Conservation (phyloP, 2,888 invertebrate species). For the Conops quadrifasciatus region DNA sequence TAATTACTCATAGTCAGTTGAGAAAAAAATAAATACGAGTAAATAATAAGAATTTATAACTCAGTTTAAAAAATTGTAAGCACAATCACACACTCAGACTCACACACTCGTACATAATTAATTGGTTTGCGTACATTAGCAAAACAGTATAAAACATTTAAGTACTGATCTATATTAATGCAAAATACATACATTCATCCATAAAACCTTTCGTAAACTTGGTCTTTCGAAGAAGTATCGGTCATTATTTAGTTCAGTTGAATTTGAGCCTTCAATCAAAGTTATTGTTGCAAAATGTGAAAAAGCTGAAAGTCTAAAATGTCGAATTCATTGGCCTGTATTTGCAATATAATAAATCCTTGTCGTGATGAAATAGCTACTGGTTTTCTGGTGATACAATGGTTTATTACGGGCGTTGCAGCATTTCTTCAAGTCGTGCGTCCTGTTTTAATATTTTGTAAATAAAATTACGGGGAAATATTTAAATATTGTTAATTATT, state of each 20-base stretch:
- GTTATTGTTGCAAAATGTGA: not conserved
- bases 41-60: not conserved
- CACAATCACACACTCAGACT: too few species aligned
- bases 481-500: not conserved
- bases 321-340: constrained; percentile 54
- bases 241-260: constrained; percentile 18
- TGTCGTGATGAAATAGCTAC: constrained; percentile 58
- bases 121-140: too few species aligned
- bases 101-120: too few species aligned
- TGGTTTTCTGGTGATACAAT: constrained; percentile 56
- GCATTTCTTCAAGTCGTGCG: constrained; percentile 55
- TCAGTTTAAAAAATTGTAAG: not conserved
- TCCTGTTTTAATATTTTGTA: constrained; percentile 54
- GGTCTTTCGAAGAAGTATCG: not conserved
- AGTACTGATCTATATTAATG: too few species aligned
- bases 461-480: constrained; percentile 38
- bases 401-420: constrained; percentile 57
- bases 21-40: not conserved
- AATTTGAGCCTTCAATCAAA: constrained; percentile 9
- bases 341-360: constrained; percentile 60
- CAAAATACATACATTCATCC: not conserved
- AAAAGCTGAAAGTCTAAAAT: constrained; percentile 25
- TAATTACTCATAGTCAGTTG: not conserved
- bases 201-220: constrained; percentile 9
- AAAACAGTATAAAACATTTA: too few species aligned